Conservation (phyloP, 2,797 vertebrate species). For the Phalanger gymnotis region DNA sequence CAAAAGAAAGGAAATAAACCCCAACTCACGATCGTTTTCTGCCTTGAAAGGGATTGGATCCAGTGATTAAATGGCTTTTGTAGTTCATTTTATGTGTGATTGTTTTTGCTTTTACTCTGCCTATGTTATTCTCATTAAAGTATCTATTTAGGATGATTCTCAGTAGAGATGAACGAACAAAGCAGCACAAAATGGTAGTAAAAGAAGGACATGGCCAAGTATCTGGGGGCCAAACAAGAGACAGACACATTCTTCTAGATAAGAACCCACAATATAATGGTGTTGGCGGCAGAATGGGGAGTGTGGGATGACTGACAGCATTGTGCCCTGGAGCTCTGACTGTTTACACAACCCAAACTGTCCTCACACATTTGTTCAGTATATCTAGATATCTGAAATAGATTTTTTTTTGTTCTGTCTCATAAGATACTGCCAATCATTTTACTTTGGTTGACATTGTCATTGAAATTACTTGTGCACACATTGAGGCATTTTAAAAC, state of each 20-base stretch:
- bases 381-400: not conserved
- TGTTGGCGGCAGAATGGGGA: not conserved
- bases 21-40: not conserved
- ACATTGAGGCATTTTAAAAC: not conserved
- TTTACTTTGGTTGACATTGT: not conserved
- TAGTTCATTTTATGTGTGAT: not conserved
- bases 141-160: not conserved
- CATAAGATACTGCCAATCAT: not conserved
- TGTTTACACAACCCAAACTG: not conserved
- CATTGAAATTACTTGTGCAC: not conserved
- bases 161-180: not conserved
- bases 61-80: not conserved
- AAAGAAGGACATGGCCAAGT: not conserved
- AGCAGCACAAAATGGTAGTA: not conserved
- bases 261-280: not conserved
- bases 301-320: not conserved
- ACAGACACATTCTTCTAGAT: not conserved
- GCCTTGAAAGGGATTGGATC: not conserved
- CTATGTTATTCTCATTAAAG: not conserved
- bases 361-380: not conserved
- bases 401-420: not conserved
- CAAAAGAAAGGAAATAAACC: not conserved
- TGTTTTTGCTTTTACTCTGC: not conserved
- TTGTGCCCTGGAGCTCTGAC: not conserved
- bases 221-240: not conserved